Conservation (phyloP, 1,140 invertebrate species). For the Zaprionus kolodkinae region DNA sequence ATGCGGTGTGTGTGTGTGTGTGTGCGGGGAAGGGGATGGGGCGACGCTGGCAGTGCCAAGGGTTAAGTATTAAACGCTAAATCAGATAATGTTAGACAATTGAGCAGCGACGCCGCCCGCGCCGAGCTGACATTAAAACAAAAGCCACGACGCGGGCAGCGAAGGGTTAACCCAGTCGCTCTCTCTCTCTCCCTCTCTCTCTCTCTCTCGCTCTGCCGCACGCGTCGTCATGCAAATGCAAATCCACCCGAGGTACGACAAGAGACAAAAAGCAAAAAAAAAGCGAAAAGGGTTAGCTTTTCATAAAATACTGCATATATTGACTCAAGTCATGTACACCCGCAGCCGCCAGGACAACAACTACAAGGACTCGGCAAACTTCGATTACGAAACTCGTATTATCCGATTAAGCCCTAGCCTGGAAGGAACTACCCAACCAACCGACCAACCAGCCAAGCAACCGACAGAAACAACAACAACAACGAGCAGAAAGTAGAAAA, state of each 20-base stretch:
- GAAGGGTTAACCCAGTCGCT: constrained; percentile 18
- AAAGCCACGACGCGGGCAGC: constrained; percentile 51
- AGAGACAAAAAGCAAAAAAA: constrained; percentile 3
- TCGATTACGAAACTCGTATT: constrained; percentile 73
- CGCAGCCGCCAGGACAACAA: constrained; percentile 26
- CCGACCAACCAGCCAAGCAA: background rate
- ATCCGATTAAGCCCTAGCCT: constrained; percentile 67
- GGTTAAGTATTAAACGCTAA: constrained; percentile 81
- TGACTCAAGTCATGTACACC: constrained; percentile 80
- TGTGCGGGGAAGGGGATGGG: background rate
- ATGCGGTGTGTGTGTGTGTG: background rate
- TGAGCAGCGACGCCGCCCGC: constrained; percentile 68
- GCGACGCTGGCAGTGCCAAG: constrained; percentile 42
- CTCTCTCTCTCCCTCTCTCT: background rate
- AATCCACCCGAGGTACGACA: constrained; percentile 37
- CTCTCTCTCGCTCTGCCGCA: constrained; percentile 4
- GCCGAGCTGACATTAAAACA: constrained; percentile 75
- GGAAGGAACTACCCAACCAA: constrained; percentile 11
- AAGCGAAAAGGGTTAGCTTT: constrained; percentile 71
- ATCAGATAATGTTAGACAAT: constrained; percentile 83
- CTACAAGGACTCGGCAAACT: constrained; percentile 73
- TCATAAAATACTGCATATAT: constrained; percentile 77
- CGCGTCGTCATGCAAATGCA: constrained; percentile 59
- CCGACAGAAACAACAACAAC: background rate
- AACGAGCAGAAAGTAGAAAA: constrained; percentile 4